These are phyloP conservation scores for Penaeus chinensis DNA, from an alignment of 1,140 invertebrate species.

Conservation along the genomic window DNA sequence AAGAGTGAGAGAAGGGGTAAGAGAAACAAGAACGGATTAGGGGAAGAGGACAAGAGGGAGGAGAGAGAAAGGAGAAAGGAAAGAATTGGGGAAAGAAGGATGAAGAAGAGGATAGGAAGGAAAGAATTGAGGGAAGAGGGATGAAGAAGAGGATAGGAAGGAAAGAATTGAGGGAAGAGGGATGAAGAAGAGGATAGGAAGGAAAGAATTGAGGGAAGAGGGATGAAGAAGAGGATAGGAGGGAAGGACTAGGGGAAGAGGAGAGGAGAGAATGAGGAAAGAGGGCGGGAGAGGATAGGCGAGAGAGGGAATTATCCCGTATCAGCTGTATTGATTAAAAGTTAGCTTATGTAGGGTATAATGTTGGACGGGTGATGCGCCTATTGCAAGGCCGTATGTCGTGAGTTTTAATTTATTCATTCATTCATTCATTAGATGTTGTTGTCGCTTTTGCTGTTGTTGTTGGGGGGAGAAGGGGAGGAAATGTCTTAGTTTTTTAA, in stretches of 20 bases:
- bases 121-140: background rate
- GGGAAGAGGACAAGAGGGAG: background rate
- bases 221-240: background rate
- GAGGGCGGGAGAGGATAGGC: background rate
- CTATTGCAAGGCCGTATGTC: too few relatives aligned
- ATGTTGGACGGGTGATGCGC: too few relatives aligned
- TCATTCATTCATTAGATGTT: too few relatives aligned
- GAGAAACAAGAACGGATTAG: background rate
- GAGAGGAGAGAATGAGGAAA: background rate
- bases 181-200: background rate
- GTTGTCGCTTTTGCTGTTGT: too few relatives aligned
- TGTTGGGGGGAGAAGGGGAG: too few relatives aligned
- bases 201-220: background rate
- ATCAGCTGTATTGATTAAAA: too few relatives aligned
- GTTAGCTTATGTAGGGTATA: too few relatives aligned
- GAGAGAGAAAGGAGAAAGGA: background rate
- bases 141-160: background rate
- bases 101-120: too few relatives aligned
- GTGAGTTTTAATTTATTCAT: too few relatives aligned
- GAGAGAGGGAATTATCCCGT: background rate
- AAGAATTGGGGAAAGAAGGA: background rate
- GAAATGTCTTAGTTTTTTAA: too few relatives aligned
- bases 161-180: background rate
- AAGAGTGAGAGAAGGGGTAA: background rate
- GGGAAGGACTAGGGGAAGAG: background rate